Conservation (phyloP, 2,888 invertebrate species). For the Kryphioiulus occultus region DNA sequence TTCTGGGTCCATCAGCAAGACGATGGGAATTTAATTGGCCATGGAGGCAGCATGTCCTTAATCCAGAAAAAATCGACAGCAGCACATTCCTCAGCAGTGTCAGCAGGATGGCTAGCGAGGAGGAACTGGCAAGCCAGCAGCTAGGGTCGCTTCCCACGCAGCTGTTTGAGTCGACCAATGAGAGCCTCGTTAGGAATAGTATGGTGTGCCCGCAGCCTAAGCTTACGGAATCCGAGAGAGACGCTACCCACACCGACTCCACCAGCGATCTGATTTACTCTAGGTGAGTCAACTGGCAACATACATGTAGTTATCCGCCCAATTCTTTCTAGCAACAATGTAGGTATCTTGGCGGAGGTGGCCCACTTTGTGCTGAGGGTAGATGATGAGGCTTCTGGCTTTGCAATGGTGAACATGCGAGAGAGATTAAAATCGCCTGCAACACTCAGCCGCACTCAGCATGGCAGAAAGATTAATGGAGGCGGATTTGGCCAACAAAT, state of each 20-base stretch:
- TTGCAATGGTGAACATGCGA: too few species aligned
- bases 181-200: neutral
- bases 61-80: neutral
- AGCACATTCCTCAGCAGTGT: neutral
- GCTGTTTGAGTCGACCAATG: neutral
- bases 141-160: neutral
- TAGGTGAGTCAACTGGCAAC: neutral
- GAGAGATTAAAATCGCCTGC: too few species aligned
- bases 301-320: neutral
- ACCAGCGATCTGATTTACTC: neutral
- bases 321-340: neutral
- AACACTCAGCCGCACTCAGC: neutral
- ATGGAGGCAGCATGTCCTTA: neutral
- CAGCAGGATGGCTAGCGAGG: neutral
- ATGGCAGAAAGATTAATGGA: neutral
- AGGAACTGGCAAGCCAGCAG: neutral
- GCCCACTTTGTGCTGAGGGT: neutral
- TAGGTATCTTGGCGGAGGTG: neutral
- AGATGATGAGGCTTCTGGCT: too few species aligned
- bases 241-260: neutral
- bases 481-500: neutral
- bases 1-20: too few species aligned
- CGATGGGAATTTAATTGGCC: too few species aligned
- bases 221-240: neutral
- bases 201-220: neutral